Evolutionary conservation across 2,113 vertebrate genomes (phyloP), one percentile per base, ranked within the genome.

Genomic region (Pelvicachromis taeniatus): DNA sequence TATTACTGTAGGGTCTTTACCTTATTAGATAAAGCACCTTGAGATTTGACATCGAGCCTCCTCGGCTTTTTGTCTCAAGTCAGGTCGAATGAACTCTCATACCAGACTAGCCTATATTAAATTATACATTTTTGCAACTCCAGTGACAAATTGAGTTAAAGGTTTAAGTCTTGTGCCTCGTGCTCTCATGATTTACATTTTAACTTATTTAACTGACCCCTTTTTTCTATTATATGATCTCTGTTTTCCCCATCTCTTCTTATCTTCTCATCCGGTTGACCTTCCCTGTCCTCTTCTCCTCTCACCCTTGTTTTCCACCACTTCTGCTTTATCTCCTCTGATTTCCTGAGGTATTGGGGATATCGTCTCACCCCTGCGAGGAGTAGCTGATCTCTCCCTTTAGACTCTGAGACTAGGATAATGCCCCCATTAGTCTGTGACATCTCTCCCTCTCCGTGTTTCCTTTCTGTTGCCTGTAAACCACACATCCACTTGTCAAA

Each of bases 321-420:
- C 82, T 80, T 58, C 84, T 8, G 4, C n/a, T 88, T 88, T 89
- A 89, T 89, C 85, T 91, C 77, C 88, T 91, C 87, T 87, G 54
- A 70, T 91, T 91, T 93, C 91, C 88, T 86, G 89, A 82, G 81
- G 68, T 85, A 77, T 50, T 83, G 77, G 82, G 81, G 85, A 82
- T 93, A 92, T 90, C 50, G 45, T 93, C 87, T 89, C 40, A 13
- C 83, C 88, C 42, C 83, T 31, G 78, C 80, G 23, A 48, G 1
- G 45, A 77, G 80, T 78, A 90, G 88, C 75, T 82, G 80, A 93
- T 93, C 88, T 90, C 89, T 92, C 94, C 90, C 92, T 86, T 90
- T 83, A 73, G 86, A 90, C 85, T 83, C 55, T 75, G 48, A 82
- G 77, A 83, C 90, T 86, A 80, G 85, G 89, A 87, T 87, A 77